Base-by-base conservation (phyloP, 2,888 invertebrate species). In the Drosophila dives region DNA sequence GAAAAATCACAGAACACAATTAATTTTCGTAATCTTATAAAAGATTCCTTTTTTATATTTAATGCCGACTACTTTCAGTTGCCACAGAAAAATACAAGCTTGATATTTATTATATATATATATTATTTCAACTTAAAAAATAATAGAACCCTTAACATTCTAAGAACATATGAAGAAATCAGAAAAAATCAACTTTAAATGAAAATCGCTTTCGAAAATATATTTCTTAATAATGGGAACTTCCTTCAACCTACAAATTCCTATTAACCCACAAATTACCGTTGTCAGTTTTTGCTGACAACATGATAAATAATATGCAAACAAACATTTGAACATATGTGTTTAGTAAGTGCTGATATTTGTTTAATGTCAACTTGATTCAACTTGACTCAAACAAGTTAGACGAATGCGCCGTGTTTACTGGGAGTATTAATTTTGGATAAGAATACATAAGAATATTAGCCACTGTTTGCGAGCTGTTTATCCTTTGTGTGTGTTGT, bases 401-500 rank as follows among this genome's bases (percentile, higher is more conserved):
- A 5, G 55, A 59, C n/a, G 5, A 29, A 8, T 10, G 33, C 15
- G 26, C 34, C 54, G 15, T 70, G 26, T 10, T 59, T n/a, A 48
- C 20, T 10, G 15, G 8, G 17, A 33, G 64, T 17, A 38, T 63
- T 36, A 17, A 26, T 53, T 32, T 10, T 29, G 38, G 54, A 34
- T 62, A 49, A 26, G n/a, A 33, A 38, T 33, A 36, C 34, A 34
- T 56, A 42, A 69, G 50, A 51, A 26, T 29, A 53, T 69, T 68
- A 58, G 51, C 51, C 58, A 33, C 32, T 54, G 55, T 36, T 51
- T 68, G 49, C 50, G 7, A 40, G 10, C n/a, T 64, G 42, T 42
- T 40, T 60, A 59, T 80, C 77, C 69, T 69, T 64, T 42, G n/a
- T 42, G 42, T 38, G 38, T 40, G 42, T 61, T 40, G 53, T 53